A percentile compares a stretch with the other conserved stretches of the same genome.
phyloP scores from a whole-genome alignment of 2,888 invertebrate species.

The Chrysomela aeneicollis region DNA sequence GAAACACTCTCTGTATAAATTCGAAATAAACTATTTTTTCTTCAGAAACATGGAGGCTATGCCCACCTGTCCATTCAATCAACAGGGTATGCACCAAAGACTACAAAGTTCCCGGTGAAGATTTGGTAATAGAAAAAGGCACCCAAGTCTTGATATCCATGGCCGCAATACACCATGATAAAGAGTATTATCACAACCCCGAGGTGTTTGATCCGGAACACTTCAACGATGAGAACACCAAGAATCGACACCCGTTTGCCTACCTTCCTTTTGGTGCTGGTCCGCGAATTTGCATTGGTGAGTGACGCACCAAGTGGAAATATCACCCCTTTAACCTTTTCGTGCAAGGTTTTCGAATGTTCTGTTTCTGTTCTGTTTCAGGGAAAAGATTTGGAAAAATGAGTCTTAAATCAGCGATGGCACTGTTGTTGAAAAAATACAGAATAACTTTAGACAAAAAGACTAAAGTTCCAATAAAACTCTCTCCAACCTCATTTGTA shows the following conservation, averaged over 20 bases:
- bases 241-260: constrained; percentile 35
- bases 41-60: constrained; percentile 57
- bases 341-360: neutral
- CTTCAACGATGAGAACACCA: constrained; percentile 44
- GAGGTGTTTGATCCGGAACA: constrained; percentile 47
- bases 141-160: constrained; percentile 52
- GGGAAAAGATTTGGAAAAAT: constrained; percentile 19
- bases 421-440: neutral
- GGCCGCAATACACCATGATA: constrained; percentile 43
- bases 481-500: constrained; percentile 11
- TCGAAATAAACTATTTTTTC: constrained; percentile 28
- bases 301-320: neutral
- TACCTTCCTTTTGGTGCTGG: constrained; percentile 57
- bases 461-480: neutral
- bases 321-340: neutral
- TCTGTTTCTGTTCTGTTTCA: neutral
- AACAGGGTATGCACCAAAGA: constrained; percentile 42
- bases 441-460: constrained; percentile 16
- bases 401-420: constrained; percentile 8
- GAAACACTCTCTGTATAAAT: constrained; percentile 9
- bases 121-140: constrained; percentile 54
- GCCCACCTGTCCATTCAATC: constrained; percentile 51
- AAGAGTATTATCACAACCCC: constrained; percentile 48
- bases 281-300: constrained; percentile 57
- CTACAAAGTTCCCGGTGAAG: constrained; percentile 52